Conservation (phyloP, 2,113 vertebrate species). For the Xyrauchen texanus region DNA sequence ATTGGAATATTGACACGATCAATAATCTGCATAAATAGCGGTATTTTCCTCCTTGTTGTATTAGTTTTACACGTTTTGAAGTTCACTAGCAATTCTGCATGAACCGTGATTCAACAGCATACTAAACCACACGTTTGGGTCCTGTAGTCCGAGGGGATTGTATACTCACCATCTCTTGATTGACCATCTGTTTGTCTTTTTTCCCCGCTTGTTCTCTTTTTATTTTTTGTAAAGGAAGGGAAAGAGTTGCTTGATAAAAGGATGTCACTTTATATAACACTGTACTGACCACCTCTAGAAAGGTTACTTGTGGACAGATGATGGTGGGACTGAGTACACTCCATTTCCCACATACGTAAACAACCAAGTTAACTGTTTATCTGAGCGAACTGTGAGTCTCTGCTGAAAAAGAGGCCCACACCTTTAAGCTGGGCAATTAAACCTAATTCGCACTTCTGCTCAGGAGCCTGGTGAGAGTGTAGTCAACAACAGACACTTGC, state of each 20-base stretch:
- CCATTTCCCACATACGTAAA: background rate
- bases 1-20: no score
- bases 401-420: no score
- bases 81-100: no score
- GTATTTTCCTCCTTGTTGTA: no score
- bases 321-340: background rate
- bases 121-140: no score
- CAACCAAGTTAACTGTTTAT: background rate
- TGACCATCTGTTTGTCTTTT: background rate
- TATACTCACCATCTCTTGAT: background rate
- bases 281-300: background rate
- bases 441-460: background rate
- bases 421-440: background rate
- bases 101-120: no score
- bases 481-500: constrained; percentile 20
- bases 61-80: no score
- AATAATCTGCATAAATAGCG: no score
- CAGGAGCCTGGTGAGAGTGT: background rate
- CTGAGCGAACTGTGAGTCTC: no score
- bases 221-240: constrained; percentile 8
- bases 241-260: background rate
- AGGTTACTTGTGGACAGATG: no score
- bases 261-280: constrained; percentile 7
- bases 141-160: background rate
- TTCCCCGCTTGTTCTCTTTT: no score